Percentiles rank a stretch among this genome's conserved stretches.
Evolutionary conservation across 2,113 vertebrate genomes (phyloP).

Genomic region (Cryptotis parvus): DNA sequence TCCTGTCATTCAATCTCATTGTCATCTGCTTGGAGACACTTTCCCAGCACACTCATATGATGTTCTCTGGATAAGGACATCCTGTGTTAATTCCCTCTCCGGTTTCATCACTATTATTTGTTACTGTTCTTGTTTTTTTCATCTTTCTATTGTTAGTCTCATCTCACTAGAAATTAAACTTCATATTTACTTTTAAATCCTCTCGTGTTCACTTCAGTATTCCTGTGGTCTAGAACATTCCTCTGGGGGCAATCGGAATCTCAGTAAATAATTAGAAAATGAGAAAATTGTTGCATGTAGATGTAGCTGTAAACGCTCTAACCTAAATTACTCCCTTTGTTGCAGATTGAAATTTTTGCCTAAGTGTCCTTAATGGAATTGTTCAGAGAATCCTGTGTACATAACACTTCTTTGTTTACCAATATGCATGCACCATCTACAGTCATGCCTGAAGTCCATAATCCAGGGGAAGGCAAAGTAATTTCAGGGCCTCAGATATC

Average conservation of each 20-base stretch:
- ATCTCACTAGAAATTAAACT: not conserved
- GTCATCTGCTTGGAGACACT: not conserved
- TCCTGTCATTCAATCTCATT: not conserved
- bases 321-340: not conserved
- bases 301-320: not conserved
- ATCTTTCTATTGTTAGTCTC: not conserved
- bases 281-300: not conserved
- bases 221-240: not conserved
- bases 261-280: slow-evolving; percentile 33
- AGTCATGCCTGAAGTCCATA: not conserved
- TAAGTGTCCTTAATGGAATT: not conserved
- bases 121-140: not conserved
- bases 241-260: not conserved
- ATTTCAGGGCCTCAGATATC: slow-evolving; percentile 4
- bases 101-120: not conserved
- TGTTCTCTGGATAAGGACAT: not conserved
- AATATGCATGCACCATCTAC: not conserved
- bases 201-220: slow-evolving; percentile 5
- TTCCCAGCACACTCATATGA: not conserved
- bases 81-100: not conserved
- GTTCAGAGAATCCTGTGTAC: not conserved
- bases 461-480: not conserved
- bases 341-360: not conserved
- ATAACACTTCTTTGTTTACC: slow-evolving; percentile 18
- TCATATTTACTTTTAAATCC: not conserved